phyloP scores from a whole-genome alignment of 2,888 invertebrate species.

The Thalpophila matura region DNA sequence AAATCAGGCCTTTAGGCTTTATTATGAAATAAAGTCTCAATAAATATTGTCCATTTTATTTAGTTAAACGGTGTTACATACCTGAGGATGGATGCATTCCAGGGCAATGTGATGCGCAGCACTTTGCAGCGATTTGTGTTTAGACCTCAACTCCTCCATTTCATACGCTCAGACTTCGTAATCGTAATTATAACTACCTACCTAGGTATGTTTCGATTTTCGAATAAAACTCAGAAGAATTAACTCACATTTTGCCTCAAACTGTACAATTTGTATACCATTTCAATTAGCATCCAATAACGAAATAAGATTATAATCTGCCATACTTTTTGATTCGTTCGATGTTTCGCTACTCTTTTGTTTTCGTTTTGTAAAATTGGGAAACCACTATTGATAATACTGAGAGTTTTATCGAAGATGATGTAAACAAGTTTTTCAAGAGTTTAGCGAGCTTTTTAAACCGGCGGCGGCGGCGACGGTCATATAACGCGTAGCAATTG shows the following conservation, averaged over 20 bases:
- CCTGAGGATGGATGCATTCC: constrained; percentile 86
- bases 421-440: too few species aligned
- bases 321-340: constrained; percentile 23
- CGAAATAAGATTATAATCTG: neutral
- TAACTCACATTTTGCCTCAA: constrained; percentile 31
- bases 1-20: too few species aligned
- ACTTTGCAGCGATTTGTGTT: constrained; percentile 83
- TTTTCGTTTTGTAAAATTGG: constrained; percentile 46
- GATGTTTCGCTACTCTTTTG: constrained; percentile 54
- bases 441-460: constrained; percentile 5
- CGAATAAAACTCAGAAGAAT: too few species aligned
- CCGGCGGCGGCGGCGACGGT: too few species aligned
- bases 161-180: too few species aligned
- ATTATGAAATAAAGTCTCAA: too few species aligned
- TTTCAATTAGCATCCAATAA: neutral
- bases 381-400: constrained; percentile 18
- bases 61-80: constrained; percentile 54
- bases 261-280: neutral
- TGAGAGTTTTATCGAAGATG: neutral
- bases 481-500: too few species aligned
- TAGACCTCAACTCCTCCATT: constrained; percentile 85
- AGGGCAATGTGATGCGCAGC: constrained; percentile 86
- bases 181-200: too few species aligned
- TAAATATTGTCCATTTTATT: too few species aligned
- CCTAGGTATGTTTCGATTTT: too few species aligned